Base-by-base conservation (phyloP, 30 jellyfish, hydroid and myxozoan species). In the Hydractinia symbiolongicarpus region DNA sequence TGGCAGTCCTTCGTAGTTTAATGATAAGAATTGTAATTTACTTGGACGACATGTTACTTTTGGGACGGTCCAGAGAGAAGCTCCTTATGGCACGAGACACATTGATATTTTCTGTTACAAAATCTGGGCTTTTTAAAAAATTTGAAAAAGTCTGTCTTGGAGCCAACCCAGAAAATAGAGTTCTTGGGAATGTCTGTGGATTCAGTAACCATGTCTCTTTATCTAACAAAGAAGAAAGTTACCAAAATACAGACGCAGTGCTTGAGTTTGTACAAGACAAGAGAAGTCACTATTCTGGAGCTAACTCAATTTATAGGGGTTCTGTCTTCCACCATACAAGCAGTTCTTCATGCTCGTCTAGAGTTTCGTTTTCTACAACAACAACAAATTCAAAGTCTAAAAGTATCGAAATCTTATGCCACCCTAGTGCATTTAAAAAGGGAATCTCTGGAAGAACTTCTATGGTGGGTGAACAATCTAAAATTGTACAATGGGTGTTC, bases 391-490 rank as follows among this genome's bases (percentile, higher is more conserved):
- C 9, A 64, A 7, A 64, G 74, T 64, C 40, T 64, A 64, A 64
- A 64, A 64, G 40, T 6, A 6, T 7, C 17, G 19, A 7, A 64
- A 9, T 64, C 8, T 64, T 13, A 64, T 13, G 74, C 9, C 9
- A 64, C 9, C 40, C 69, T 11, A 51, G 74, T 64, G 16, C 9
- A 64, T 53, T 72, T 72, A 15, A 72, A 17, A 4, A 7, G 16
- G 1, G 62, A 10, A 8, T 72, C 81, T 51, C 70, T 30, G 16
- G 16, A 8, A 15, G 81, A 72, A 19, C 81, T 0, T 5, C 16
- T 72, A 58, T 72, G 81, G 81, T 68, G 78, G 51, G 70, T 72
- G 7, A 10, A 72, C 72, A 72, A 72, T 10, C 8, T 72, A 72
- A 10, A 7, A 21, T 21, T 72, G 14, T 8, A 72, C 57, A 72